Evolutionary conservation across 2,113 vertebrate genomes (phyloP).

Genomic region (Gymnocephalus cernua): DNA sequence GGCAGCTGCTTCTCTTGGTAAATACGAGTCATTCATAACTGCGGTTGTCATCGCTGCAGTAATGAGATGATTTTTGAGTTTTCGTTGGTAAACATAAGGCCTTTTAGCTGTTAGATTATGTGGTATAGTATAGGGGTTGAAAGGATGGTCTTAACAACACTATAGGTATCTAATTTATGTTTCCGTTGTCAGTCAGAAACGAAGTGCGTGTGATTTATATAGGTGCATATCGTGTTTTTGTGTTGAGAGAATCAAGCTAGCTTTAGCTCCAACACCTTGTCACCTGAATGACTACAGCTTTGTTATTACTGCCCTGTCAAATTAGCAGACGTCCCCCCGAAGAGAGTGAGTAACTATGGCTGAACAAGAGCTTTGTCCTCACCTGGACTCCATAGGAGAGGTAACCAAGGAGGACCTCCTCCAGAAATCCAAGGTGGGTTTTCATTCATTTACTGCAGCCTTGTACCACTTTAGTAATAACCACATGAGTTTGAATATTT

Average conservation of each 20-base stretch:
- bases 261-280: slow-evolving; percentile 41
- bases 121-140: background rate
- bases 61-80: slow-evolving; percentile 16
- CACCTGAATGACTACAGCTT: background rate
- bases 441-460: slow-evolving; percentile 11
- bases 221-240: background rate
- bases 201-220: background rate
- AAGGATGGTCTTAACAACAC: background rate
- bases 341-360: slow-evolving; percentile 84
- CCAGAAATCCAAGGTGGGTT: slow-evolving; percentile 93
- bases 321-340: slow-evolving; percentile 43
- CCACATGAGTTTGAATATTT: background rate
- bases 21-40: slow-evolving; percentile 2
- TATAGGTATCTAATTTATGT: background rate
- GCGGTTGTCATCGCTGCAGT: slow-evolving; percentile 30
- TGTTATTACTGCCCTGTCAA: slow-evolving; percentile 24
- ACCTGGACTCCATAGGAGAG: slow-evolving; percentile 95
- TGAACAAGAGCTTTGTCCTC: slow-evolving; percentile 90
- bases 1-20: slow-evolving; percentile 37
- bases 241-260: slow-evolving; percentile 29
- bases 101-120: slow-evolving; percentile 28
- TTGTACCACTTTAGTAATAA: background rate
- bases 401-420: slow-evolving; percentile 96
- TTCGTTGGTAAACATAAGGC: slow-evolving; percentile 53
- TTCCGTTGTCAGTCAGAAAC: background rate